Evolutionary conservation across 2,888 invertebrate genomes (phyloP).

Genomic region (Campoplex nolae): DNA sequence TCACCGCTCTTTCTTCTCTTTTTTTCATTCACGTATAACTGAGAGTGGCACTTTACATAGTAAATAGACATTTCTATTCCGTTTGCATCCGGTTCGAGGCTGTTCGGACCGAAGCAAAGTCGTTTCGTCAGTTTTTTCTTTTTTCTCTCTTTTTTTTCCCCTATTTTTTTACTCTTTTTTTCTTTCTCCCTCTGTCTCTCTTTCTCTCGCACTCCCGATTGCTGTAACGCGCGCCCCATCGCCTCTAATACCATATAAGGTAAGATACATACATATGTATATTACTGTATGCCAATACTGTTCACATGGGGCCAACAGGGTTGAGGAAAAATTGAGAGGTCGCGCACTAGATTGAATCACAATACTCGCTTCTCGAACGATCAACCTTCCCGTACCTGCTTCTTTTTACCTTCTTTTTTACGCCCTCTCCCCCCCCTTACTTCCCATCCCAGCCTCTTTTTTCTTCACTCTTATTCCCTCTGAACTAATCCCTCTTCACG

Average conservation of each 20-base stretch:
- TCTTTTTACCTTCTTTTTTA: conserved; percentile 25
- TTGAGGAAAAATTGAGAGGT: conserved; percentile 70
- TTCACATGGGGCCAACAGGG: conserved; percentile 45
- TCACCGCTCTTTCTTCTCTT: conserved; percentile 23
- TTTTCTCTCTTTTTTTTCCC: conserved; percentile 22
- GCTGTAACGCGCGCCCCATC: conserved; percentile 25
- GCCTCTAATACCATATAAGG: conserved; percentile 35
- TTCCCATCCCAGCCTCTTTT: no score
- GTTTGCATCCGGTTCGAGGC: conserved; percentile 67
- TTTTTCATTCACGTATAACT: conserved; percentile 67
- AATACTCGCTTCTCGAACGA: conserved; percentile 66
- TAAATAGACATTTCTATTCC: conserved; percentile 74
- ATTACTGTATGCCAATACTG: conserved; percentile 25
- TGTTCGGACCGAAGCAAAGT: conserved; percentile 63
- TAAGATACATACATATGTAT: conserved; percentile 22
- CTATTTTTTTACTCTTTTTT: conserved; percentile 5
- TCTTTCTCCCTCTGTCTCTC: conserved; percentile 15
- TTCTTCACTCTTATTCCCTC: no score
- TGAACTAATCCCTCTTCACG: conserved; percentile 2
- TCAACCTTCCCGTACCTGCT: conserved; percentile 37
- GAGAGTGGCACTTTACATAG: conserved; percentile 71
- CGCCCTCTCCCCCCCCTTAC: neutral
- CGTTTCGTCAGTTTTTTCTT: conserved; percentile 50
- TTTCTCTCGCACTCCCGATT: neutral
- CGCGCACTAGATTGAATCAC: conserved; percentile 69